Evolutionary conservation across 2,888 invertebrate genomes (phyloP).

Genomic region (Synanthedon tipuliformis): DNA sequence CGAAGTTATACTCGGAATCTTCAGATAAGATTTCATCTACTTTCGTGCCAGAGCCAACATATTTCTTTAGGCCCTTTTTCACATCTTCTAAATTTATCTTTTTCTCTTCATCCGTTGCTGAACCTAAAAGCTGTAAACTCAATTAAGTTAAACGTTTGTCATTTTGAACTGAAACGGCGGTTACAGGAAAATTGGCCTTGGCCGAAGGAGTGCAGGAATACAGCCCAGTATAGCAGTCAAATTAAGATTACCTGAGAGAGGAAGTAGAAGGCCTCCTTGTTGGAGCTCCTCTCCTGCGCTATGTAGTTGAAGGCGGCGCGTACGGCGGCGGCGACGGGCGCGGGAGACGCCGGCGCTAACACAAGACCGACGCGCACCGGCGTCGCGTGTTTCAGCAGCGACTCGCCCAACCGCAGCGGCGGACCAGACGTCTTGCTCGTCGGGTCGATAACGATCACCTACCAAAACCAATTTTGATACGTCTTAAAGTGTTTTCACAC

Average conservation of each 20-base stretch:
- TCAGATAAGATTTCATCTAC: conserved; percentile 84
- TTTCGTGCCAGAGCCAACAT: conserved; percentile 57
- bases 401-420: conserved; percentile 88
- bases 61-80: conserved; percentile 74
- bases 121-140: conserved; percentile 35
- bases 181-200: too few species aligned
- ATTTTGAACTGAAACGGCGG: too few species aligned
- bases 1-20: conserved; percentile 92
- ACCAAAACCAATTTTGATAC: conserved; percentile 7
- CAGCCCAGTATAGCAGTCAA: conserved; percentile 9
- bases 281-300: conserved; percentile 78
- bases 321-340: conserved; percentile 83
- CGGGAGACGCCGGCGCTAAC: conserved; percentile 71
- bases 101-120: conserved; percentile 31
- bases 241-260: conserved; percentile 77
- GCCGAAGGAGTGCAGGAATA: too few species aligned
- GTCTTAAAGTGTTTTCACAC: too few species aligned
- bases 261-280: conserved; percentile 83
- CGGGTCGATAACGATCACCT: conserved; percentile 91
- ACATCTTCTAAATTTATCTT: conserved; percentile 75
- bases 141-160: too few species aligned
- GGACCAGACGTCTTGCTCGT: conserved; percentile 75
- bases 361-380: conserved; percentile 92
- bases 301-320: conserved; percentile 93
- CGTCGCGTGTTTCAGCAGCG: conserved; percentile 90